phyloP scores from a whole-genome alignment of 2,113 vertebrate genomes.

The Spheniscus mendiculus region DNA sequence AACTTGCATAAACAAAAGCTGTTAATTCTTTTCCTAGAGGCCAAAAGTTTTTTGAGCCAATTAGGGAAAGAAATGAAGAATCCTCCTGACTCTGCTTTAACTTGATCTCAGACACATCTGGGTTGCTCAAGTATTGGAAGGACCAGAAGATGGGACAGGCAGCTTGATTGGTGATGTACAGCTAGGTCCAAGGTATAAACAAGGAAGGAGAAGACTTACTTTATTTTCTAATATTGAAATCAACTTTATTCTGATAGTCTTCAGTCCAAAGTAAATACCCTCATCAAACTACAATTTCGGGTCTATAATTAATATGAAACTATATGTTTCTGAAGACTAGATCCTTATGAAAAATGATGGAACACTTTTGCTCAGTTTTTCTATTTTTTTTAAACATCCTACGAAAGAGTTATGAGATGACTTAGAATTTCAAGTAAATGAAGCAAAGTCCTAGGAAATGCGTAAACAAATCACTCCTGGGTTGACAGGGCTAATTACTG shows the following conservation, averaged over 20 bases:
- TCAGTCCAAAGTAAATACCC: neutral
- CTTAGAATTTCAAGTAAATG: neutral
- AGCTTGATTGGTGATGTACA: rapidly evolving
- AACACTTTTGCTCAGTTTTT: neutral
- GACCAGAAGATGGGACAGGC: neutral
- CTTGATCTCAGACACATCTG: neutral
- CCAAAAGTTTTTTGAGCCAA: neutral
- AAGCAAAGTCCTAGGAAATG: neutral
- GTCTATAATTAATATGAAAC: neutral
- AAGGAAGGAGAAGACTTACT: neutral
- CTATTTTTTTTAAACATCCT: neutral
- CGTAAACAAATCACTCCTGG: rapidly evolving
- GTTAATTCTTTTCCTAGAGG: neutral
- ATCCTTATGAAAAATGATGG: neutral
- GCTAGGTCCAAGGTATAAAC: neutral
- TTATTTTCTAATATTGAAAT: neutral
- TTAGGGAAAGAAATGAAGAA: neutral
- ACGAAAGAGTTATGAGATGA: neutral
- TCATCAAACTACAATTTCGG: neutral
- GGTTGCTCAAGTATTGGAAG: neutral
- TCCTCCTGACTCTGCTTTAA: neutral
- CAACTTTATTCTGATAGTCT: neutral
- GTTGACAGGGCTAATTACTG: neutral
- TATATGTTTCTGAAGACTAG: neutral
- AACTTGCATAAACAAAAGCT: neutral